These are phyloP conservation scores for Trilocha varians DNA, from an alignment of 2,888 invertebrate genomes.

Conservation along the genomic window DNA sequence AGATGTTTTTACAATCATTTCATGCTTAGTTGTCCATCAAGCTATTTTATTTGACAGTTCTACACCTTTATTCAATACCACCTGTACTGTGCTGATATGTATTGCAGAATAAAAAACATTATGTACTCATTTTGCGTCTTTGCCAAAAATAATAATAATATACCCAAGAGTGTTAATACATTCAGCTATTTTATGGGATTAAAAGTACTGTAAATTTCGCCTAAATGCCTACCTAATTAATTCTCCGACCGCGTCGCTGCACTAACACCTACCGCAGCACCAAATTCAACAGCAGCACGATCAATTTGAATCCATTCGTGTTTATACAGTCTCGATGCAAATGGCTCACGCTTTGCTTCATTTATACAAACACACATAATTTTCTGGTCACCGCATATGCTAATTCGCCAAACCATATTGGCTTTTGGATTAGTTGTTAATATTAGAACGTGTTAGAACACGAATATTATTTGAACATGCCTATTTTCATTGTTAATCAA, in stretches of 20 bases:
- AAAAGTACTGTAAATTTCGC: too few species aligned
- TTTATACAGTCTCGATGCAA: slow-evolving; percentile 4
- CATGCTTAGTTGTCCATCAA: too few species aligned
- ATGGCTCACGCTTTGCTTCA: not conserved
- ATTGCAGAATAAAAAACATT: too few species aligned
- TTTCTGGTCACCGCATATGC: not conserved
- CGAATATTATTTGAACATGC: not conserved
- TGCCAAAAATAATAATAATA: too few species aligned
- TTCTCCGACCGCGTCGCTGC: not conserved
- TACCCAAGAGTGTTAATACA: too few species aligned
- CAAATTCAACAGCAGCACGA: slow-evolving; percentile 5
- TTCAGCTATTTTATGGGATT: too few species aligned
- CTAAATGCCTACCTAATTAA: not conserved
- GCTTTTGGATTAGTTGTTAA: not conserved
- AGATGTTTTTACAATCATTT: too few species aligned
- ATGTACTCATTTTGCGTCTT: too few species aligned
- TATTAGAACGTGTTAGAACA: not conserved
- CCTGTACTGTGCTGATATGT: too few species aligned
- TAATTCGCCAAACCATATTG: not conserved
- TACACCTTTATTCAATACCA: too few species aligned
- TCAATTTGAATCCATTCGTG: slow-evolving; percentile 9
- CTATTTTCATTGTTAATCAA: too few species aligned
- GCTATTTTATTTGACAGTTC: too few species aligned
- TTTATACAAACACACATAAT: not conserved
- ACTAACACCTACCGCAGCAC: slow-evolving; percentile 6